Conservation (phyloP, 2,797 vertebrate species). For the Limnodromus scolopaceus region DNA sequence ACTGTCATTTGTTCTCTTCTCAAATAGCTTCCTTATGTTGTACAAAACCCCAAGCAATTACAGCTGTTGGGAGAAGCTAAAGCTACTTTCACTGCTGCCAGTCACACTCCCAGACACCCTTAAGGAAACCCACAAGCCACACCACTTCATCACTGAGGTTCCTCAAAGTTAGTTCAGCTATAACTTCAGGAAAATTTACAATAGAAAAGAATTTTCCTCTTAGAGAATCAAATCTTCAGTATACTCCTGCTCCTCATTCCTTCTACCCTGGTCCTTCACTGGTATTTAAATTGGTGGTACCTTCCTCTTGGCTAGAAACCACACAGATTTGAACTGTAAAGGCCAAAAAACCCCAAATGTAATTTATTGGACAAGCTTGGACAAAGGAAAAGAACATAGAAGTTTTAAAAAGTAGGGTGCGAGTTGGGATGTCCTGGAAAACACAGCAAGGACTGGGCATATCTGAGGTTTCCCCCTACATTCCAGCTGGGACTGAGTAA, state of each 20-base stretch:
- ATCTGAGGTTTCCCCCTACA: not conserved
- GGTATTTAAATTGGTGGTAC: not conserved
- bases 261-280: not conserved
- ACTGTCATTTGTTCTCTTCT: conserved; percentile 83
- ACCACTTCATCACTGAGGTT: conserved; percentile 12
- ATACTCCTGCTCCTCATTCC: not conserved
- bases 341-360: not conserved
- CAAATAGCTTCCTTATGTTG: conserved; percentile 87
- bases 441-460: not conserved
- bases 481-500: not conserved
- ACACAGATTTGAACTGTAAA: not conserved
- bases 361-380: not conserved
- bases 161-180: conserved; percentile 9
- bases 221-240: not conserved
- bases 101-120: conserved; percentile 74
- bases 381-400: not conserved
- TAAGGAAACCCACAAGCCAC: conserved; percentile 51
- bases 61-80: conserved; percentile 34
- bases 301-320: not conserved
- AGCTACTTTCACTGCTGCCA: conserved; percentile 76
- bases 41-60: conserved; percentile 33
- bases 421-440: not conserved
- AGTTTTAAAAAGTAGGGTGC: not conserved
- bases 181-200: not conserved
- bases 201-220: not conserved